Percentiles rank a stretch among this genome's conserved stretches.
These are phyloP conservation scores for silkworm (Bombyx mori) DNA, from an alignment of 1,140 invertebrate species.

Conservation along the genomic window DNA sequence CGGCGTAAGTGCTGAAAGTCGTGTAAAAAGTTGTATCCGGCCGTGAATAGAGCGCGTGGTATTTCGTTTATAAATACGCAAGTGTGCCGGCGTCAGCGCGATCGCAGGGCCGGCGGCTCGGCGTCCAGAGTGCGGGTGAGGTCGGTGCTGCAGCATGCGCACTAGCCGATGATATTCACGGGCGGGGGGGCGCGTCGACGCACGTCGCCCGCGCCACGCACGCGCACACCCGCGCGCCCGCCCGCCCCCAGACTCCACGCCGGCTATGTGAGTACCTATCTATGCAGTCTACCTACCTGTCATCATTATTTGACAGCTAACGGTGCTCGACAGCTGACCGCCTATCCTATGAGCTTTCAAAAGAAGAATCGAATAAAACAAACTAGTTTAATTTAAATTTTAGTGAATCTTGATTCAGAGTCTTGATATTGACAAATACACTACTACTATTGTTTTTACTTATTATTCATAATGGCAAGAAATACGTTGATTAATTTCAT, in stretches of 20 bases:
- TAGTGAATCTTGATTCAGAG: too few species aligned
- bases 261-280: conserved; percentile 41
- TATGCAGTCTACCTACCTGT: background rate
- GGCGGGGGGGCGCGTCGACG: conserved; percentile 57
- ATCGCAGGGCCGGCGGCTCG: conserved; percentile 6
- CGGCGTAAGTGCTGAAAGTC: conserved; percentile 67
- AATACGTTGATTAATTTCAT: too few species aligned
- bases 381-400: too few species aligned
- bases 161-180: conserved; percentile 55
- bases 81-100: conserved; percentile 15
- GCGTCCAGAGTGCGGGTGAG: conserved; percentile 14
- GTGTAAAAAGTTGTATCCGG: conserved; percentile 69
- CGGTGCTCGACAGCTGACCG: too few species aligned
- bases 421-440: too few species aligned
- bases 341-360: too few species aligned
- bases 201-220: conserved; percentile 36
- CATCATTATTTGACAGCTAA: too few species aligned
- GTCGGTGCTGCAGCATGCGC: conserved; percentile 25
- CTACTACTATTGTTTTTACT: too few species aligned
- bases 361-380: too few species aligned
- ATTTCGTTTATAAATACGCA: conserved; percentile 67
- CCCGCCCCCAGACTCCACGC: conserved; percentile 40
- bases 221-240: conserved; percentile 39
- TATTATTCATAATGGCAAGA: too few species aligned
- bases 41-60: conserved; percentile 49